These are phyloP conservation scores for Echinarachnius parma DNA, from an alignment of 53 echinoderm and acorn worm species.

Conservation along the genomic window DNA sequence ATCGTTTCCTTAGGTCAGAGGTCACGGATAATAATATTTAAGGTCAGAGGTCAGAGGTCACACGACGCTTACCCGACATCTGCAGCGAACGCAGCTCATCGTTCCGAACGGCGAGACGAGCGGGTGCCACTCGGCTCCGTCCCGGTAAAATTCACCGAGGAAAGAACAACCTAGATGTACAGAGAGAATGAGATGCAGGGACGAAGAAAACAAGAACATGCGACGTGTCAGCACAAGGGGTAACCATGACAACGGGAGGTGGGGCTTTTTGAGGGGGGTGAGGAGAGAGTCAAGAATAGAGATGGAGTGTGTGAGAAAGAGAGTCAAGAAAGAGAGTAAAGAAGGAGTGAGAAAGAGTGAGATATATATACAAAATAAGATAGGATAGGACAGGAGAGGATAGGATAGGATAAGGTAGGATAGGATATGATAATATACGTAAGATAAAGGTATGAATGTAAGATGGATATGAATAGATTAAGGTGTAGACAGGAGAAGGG, in stretches of 20 bases:
- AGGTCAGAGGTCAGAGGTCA: constrained; percentile 14
- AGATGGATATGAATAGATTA: too few species aligned
- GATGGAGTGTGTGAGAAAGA: too few species aligned
- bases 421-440: not conserved
- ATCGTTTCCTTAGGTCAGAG: too few species aligned
- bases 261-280: not conserved
- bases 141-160: constrained; percentile 70
- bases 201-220: constrained; percentile 30
- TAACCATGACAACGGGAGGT: not conserved
- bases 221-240: constrained; percentile 17
- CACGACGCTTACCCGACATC: constrained; percentile 74
- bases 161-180: constrained; percentile 83
- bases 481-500: too few species aligned
- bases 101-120: constrained; percentile 63
- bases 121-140: constrained; percentile 86
- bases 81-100: constrained; percentile 80
- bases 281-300: not conserved
- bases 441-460: too few species aligned
- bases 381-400: not conserved
- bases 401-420: not conserved
- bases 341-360: not conserved
- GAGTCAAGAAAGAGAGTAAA: not conserved
- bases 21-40: too few species aligned
- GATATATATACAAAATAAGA: not conserved
- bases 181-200: too few species aligned